Evolutionary conservation across 2,113 vertebrate genomes (phyloP).

Genomic region (Aphyosemion australe): DNA sequence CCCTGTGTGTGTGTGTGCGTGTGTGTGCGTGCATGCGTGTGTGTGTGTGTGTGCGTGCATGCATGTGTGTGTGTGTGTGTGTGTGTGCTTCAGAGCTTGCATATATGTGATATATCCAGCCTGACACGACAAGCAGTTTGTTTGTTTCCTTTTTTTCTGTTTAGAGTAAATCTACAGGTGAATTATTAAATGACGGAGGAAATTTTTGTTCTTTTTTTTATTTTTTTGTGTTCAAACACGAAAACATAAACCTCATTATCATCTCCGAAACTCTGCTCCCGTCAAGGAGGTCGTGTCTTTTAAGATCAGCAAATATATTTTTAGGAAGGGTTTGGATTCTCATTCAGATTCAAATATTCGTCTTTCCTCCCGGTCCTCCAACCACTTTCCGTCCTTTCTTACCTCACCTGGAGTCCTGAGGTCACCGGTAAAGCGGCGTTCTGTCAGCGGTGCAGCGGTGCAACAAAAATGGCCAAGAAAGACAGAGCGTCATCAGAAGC

Average conservation of each 20-base stretch:
- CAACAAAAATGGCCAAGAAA: conserved; percentile 61
- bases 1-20: conserved; percentile 8
- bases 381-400: conserved; percentile 17
- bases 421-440: conserved; percentile 44
- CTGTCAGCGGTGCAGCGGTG: conserved; percentile 51
- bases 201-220: conserved; percentile 46
- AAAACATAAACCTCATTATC: conserved; percentile 40
- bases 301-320: conserved; percentile 10
- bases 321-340: neutral
- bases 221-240: conserved; percentile 29
- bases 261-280: conserved; percentile 37
- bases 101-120: conserved; percentile 20
- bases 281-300: conserved; percentile 32
- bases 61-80: neutral
- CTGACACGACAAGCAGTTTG: conserved; percentile 46
- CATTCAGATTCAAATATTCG: conserved; percentile 43
- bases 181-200: conserved; percentile 61
- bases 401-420: conserved; percentile 21
- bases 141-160: neutral
- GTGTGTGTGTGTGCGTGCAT: neutral
- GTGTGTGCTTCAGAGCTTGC: conserved; percentile 14
- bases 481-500: conserved; percentile 62
- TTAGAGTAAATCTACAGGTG: conserved; percentile 50
- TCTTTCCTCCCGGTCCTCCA: conserved; percentile 21
- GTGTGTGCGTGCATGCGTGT: conserved; percentile 5